These are phyloP conservation scores for Platerodrilus igneus DNA, from an alignment of 2,888 invertebrate species.

Conservation along the genomic window DNA sequence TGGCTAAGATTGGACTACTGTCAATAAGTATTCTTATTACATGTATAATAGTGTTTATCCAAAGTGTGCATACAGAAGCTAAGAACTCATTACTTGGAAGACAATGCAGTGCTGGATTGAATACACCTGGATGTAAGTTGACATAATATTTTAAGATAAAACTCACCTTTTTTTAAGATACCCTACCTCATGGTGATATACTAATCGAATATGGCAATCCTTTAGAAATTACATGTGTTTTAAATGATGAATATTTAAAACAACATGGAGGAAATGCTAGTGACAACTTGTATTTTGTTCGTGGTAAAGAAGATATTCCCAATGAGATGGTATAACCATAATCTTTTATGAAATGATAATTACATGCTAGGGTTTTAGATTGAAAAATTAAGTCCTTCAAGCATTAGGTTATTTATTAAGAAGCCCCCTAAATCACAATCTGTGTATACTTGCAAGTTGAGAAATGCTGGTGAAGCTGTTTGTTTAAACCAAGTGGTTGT, in stretches of 20 bases:
- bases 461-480: slow-evolving; percentile 44
- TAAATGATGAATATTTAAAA: slow-evolving; percentile 49
- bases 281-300: slow-evolving; percentile 48
- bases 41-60: too few relatives aligned
- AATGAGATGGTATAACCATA: slow-evolving; percentile 43
- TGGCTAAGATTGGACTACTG: too few relatives aligned
- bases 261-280: slow-evolving; percentile 53
- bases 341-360: slow-evolving; percentile 5
- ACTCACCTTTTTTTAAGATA: slow-evolving; percentile 36
- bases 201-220: slow-evolving; percentile 56
- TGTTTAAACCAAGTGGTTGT: slow-evolving; percentile 55
- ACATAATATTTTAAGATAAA: slow-evolving; percentile 3
- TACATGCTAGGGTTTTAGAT: slow-evolving; percentile 38
- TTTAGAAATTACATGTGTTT: slow-evolving; percentile 60
- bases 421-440: slow-evolving; percentile 52
- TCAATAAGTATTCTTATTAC: too few relatives aligned
- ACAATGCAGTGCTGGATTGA: slow-evolving; percentile 11
- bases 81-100: too few relatives aligned
- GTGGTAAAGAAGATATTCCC: slow-evolving; percentile 43
- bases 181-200: slow-evolving; percentile 43
- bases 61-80: too few relatives aligned
- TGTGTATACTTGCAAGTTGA: slow-evolving; percentile 55
- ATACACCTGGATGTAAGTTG: slow-evolving; percentile 24
- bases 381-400: slow-evolving; percentile 58
- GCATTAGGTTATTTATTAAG: slow-evolving; percentile 55